Evolutionary conservation across 2,888 invertebrate genomes (phyloP), one percentile per base, ranked within the genome.

Genomic region (Bedellia somnulentella): DNA sequence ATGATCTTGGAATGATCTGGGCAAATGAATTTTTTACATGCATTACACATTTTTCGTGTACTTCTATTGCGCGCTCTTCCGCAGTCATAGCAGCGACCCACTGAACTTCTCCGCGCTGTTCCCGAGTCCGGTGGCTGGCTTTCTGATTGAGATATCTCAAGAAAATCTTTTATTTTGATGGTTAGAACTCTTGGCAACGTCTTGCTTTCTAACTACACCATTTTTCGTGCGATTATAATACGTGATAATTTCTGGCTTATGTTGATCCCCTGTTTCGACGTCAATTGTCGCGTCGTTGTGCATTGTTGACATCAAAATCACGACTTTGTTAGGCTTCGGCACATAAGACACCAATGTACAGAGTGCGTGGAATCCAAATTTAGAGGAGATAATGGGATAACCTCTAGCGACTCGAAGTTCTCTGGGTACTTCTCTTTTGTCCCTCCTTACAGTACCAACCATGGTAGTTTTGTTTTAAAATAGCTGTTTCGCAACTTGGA

Each of bases 181-280:
- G 8, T 9, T 14, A 27, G 15, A 13, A 5, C 8, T 15, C 27
- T 27, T n/a, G 21, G 21, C 21, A 21, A 10, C 10, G 21, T n/a
- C 10, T 21, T 21, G 21, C 9, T 10, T 10, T 21, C 9, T n/a
- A 10, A 43, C 40, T 8, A 42, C 39, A 4, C 41, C 38, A 27
- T 18, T 31, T 37, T 46, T 46, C 4, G 36, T 40, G 5, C n/a
- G 12, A 23, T 44, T 44, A 31, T 44, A 43, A 29, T 35, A 40
- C 1, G 36, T 35, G 17, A 43, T 38, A 11, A 43, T 43, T 34
- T 43, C 37, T 21, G 43, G 36, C 18, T 38, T 36, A 3, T 9
- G 15, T 12, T 25, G 17, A 4, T 38, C 33, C 8, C 33, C 36
- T n/a, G 36, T 33, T 2, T 29, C 24, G 13, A 17, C 8, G 28